Evolutionary conservation across 2,888 invertebrate species (phyloP).

Genomic region (Callyntrura guangdongensis): DNA sequence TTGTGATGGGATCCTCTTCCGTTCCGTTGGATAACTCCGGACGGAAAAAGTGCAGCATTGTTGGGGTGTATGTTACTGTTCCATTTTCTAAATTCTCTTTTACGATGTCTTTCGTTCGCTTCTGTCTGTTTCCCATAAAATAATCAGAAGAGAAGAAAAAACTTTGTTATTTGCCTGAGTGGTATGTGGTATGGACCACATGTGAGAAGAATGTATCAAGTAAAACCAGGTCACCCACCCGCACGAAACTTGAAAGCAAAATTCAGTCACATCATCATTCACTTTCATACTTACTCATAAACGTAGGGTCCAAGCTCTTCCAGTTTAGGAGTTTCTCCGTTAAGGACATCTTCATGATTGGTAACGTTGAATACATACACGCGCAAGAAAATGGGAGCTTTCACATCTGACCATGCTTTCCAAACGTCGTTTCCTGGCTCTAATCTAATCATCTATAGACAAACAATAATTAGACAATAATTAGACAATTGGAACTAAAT

Average conservation of each 20-base stretch:
- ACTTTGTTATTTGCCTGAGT: slow-evolving; percentile 35
- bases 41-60: slow-evolving; percentile 71
- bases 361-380: slow-evolving; percentile 79
- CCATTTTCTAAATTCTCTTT: slow-evolving; percentile 60
- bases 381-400: slow-evolving; percentile 71
- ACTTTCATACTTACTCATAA: slow-evolving; percentile 75
- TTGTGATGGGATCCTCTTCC: slow-evolving; percentile 73
- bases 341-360: slow-evolving; percentile 75
- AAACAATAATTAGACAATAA: not conserved
- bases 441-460: slow-evolving; percentile 70
- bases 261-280: not conserved
- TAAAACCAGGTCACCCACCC: not conserved
- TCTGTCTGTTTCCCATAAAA: slow-evolving; percentile 63
- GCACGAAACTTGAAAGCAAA: not conserved
- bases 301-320: slow-evolving; percentile 80
- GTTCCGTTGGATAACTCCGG: slow-evolving; percentile 78
- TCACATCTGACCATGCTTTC: slow-evolving; percentile 71
- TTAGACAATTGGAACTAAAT: no score
- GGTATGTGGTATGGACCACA: not conserved
- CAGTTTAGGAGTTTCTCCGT: slow-evolving; percentile 72
- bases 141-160: slow-evolving; percentile 35
- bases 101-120: slow-evolving; percentile 61
- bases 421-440: slow-evolving; percentile 78
- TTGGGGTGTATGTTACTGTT: slow-evolving; percentile 65
- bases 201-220: slow-evolving; percentile 48